phyloP scores from a whole-genome alignment of 2,113 vertebrate species.

The Equus przewalskii region DNA sequence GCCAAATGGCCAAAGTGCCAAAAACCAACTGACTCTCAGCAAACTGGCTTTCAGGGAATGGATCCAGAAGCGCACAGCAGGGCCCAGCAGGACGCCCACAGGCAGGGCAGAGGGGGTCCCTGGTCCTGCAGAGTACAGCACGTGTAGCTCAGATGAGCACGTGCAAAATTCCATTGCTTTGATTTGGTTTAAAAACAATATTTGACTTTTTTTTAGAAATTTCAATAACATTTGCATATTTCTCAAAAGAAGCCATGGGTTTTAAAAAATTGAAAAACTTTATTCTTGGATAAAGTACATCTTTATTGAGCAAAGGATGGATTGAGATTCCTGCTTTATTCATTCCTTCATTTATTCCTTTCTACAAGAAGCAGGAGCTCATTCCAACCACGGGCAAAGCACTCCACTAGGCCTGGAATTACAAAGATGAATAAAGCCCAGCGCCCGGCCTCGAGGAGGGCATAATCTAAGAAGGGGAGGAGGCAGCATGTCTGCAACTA shows the following conservation, averaged over 20 bases:
- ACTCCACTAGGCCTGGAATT: neutral
- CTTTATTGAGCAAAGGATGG: neutral
- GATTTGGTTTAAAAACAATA: neutral
- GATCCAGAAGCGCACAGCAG: neutral
- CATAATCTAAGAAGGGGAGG: neutral
- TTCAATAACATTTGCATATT: neutral
- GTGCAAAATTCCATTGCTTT: neutral
- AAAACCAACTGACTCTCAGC: neutral
- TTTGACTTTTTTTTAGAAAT: slow-evolving; percentile 50
- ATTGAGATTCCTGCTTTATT: neutral
- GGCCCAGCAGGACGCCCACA: neutral
- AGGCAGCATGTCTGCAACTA: neutral
- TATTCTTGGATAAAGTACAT: neutral
- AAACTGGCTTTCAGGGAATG: neutral
- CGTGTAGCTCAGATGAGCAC: accelerated
- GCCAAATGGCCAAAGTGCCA: neutral
- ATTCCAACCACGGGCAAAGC: neutral
- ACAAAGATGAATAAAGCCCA: neutral
- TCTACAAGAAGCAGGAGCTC: neutral
- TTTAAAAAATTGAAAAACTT: slow-evolving; percentile 16
- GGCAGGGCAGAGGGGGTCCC: neutral
- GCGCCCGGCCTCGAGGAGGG: neutral
- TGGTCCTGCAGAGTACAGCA: accelerated
- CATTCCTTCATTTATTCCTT: neutral
- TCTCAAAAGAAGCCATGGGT: neutral